Base-by-base conservation (phyloP, 2,888 invertebrate genomes). In the Ephialtes manifestator region DNA sequence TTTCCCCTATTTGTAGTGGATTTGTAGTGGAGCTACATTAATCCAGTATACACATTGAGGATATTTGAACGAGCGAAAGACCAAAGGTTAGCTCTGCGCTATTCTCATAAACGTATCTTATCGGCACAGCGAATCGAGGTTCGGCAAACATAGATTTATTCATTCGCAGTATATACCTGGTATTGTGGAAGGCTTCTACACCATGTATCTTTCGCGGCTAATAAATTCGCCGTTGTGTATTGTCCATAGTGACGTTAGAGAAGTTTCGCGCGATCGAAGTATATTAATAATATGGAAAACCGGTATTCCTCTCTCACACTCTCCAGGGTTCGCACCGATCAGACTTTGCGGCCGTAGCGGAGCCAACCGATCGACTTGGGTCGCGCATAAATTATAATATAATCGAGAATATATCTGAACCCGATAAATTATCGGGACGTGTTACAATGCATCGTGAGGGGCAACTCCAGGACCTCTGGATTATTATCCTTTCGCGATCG, bases 201-300 rank as follows among this genome's bases (percentile, higher is more conserved):
- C 20, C 63, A 51, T 76, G 51, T 35, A 76, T 31, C 63, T 76
- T 51, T 65, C 75, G 51, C 65, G 75, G 65, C 65, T 20, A 35
- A 76, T 76, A 76, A 76, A 76, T 76, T 76, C 24, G 15, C 60
- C 28, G 35, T 43, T 60, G 46, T 60, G 39, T 39, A 39, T 65
- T 65, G 63, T 65, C 63, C 63, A 39, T n/a, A n/a, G 63, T 65
- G 76, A 67, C 60, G 74, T 82, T 86, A 60, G 70, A 81, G 71
- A 77, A 72, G 67, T 84, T 82, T 85, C 80, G 86, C 89, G 89
- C 89, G 89, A 91, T 92, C 92, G 89, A 90, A 92, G 92, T 92
- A 92, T 92, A 92, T 93, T 91, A 92, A 91, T 92, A 92, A 92
- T 91, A 91, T 72, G 60, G 55, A 46, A 76, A 92, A 92, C 92